phyloP scores from a whole-genome alignment of 2,888 invertebrate species.

The Lepidochrysops patricia region DNA sequence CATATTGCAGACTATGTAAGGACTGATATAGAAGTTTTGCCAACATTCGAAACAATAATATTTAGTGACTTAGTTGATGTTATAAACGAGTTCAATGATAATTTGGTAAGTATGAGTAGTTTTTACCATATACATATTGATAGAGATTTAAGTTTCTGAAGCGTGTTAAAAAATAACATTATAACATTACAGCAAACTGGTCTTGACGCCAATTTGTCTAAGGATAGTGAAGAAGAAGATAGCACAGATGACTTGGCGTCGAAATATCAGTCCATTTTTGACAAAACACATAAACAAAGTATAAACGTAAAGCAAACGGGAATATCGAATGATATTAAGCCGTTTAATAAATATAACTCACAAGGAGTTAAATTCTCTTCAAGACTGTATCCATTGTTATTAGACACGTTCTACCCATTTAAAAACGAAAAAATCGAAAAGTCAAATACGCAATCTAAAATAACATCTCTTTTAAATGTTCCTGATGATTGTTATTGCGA shows the following conservation, averaged over 20 bases:
- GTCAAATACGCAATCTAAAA: conserved; percentile 16
- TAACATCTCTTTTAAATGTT: conserved; percentile 32
- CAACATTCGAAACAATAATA: conserved; percentile 56
- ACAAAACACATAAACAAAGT: conserved; percentile 56
- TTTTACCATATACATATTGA: not conserved
- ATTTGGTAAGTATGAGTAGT: conserved; percentile 37
- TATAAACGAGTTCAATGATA: conserved; percentile 52
- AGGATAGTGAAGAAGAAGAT: conserved; percentile 54
- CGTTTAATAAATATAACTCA: conserved; percentile 23
- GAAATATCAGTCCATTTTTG: conserved; percentile 59
- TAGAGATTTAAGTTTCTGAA: not conserved
- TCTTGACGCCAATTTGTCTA: conserved; percentile 35
- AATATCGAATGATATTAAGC: conserved; percentile 23
- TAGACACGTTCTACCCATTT: conserved; percentile 42
- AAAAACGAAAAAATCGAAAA: not conserved
- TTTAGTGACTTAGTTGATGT: conserved; percentile 60
- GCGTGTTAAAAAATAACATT: not conserved
- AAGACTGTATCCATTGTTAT: conserved; percentile 30
- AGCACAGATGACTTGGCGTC: conserved; percentile 51
- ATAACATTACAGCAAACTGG: conserved; percentile 39
- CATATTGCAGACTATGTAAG: conserved; percentile 38
- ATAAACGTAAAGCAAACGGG: conserved; percentile 36
- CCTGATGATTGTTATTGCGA: conserved; percentile 47
- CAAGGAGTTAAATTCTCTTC: conserved; percentile 16
- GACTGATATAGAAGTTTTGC: conserved; percentile 45